These are phyloP conservation scores for Exaiptasia diaphana DNA, from an alignment of 64 coral and sea anemone species.

Conservation along the genomic window DNA sequence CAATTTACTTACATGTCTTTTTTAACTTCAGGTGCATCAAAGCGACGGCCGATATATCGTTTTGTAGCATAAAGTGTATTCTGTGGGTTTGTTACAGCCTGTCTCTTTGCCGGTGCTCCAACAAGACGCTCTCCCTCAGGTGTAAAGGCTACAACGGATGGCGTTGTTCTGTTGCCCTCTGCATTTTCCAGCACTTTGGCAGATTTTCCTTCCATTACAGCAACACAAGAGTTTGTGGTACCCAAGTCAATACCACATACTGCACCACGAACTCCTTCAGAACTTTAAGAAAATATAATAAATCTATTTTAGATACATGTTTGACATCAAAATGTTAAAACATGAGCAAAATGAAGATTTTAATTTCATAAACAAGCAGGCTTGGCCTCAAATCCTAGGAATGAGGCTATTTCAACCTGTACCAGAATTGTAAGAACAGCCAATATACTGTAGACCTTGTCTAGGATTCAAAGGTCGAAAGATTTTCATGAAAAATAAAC, in stretches of 20 bases:
- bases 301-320: not conserved
- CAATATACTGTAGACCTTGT: not conserved
- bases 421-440: not conserved
- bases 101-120: conserved; percentile 88
- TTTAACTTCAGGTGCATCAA: conserved; percentile 81
- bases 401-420: not conserved
- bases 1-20: conserved; percentile 75
- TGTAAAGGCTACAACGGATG: conserved; percentile 84
- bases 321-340: not conserved
- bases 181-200: conserved; percentile 94
- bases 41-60: conserved; percentile 88
- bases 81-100: conserved; percentile 88
- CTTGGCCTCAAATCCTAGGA: not conserved
- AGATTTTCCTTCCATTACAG: conserved; percentile 96
- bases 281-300: not conserved
- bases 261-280: conserved; percentile 80
- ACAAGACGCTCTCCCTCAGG: conserved; percentile 80
- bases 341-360: not conserved
- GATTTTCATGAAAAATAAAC: too few species aligned
- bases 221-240: conserved; percentile 93
- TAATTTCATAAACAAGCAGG: not conserved
- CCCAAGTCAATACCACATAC: conserved; percentile 91
- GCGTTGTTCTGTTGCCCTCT: conserved; percentile 84
- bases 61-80: conserved; percentile 94
- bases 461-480: not conserved